These are phyloP conservation scores for Neosilurus hyrtlii DNA, from an alignment of 2,797 vertebrate species.

Conservation along the genomic window DNA sequence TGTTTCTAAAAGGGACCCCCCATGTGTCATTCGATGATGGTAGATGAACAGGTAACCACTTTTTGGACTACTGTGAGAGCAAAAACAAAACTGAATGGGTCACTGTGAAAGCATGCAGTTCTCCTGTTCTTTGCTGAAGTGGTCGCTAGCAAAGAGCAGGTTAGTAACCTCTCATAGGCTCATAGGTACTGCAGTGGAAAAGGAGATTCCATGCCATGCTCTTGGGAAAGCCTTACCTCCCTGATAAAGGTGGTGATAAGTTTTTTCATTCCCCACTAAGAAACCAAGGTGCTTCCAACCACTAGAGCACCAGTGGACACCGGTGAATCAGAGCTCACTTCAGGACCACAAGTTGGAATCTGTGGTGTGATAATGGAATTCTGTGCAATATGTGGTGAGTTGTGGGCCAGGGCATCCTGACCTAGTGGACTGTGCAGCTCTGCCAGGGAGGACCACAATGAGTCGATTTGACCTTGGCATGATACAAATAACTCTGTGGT, in stretches of 20 bases:
- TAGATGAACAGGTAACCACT: not conserved
- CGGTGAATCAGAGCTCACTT: not conserved
- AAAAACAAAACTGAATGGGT: not conserved
- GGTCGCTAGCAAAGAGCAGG: not conserved
- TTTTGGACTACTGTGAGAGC: not conserved
- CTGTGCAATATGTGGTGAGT: not conserved
- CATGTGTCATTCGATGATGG: not conserved
- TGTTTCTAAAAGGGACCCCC: not conserved
- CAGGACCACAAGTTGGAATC: not conserved
- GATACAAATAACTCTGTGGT: not conserved
- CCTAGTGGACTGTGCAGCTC: not conserved
- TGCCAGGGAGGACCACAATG: not conserved
- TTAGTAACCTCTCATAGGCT: not conserved
- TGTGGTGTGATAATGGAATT: not conserved
- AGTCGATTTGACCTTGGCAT: not conserved
- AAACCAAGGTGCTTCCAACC: not conserved
- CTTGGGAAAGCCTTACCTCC: not conserved
- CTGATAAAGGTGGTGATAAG: not conserved
- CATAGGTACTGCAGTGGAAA: not conserved
- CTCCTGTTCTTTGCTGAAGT: not conserved
- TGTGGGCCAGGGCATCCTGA: not conserved
- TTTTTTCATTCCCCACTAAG: not conserved
- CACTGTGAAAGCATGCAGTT: not conserved
- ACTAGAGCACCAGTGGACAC: not conserved
- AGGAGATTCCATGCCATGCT: too few species aligned